These are phyloP conservation scores for Camelus bactrianus DNA, from an alignment of 2,113 vertebrate genomes.

Conservation along the genomic window DNA sequence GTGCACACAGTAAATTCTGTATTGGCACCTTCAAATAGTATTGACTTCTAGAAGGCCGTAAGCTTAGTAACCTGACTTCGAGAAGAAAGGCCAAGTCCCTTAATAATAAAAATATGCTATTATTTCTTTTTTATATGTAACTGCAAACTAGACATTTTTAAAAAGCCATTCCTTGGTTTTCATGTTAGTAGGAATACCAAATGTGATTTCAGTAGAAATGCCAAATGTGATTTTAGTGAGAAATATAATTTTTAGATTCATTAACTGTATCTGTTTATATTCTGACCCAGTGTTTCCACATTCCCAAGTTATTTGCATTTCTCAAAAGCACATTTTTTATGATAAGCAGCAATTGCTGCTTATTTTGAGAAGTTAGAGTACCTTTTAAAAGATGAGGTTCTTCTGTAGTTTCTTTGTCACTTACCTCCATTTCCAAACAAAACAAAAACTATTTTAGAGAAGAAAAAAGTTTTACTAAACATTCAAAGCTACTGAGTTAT, in stretches of 20 bases:
- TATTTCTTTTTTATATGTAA: constrained; percentile 74
- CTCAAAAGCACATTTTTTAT: background rate
- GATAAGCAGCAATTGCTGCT: background rate
- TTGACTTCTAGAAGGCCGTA: constrained; percentile 89
- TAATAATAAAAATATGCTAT: constrained; percentile 75
- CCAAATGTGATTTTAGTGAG: constrained; percentile 11
- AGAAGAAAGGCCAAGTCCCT: constrained; percentile 74
- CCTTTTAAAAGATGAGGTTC: constrained; percentile 63
- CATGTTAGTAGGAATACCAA: background rate
- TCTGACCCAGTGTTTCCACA: background rate
- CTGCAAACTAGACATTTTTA: constrained; percentile 56
- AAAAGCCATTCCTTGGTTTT: constrained; percentile 40
- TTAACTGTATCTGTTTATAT: background rate
- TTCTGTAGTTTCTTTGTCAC: constrained; percentile 79
- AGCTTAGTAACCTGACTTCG: constrained; percentile 76
- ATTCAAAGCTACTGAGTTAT: constrained; percentile 68
- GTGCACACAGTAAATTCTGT: constrained; percentile 88
- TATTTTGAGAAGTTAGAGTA: constrained; percentile 61
- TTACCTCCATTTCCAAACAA: constrained; percentile 74
- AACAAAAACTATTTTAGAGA: constrained; percentile 58
- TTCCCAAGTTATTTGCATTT: background rate
- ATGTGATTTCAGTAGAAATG: constrained; percentile 26
- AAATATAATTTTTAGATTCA: background rate
- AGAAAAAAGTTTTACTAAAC: constrained; percentile 70
- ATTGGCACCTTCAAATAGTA: constrained; percentile 91